phyloP scores from a whole-genome alignment of 2,113 vertebrate genomes.

The Noctilio leporinus region DNA sequence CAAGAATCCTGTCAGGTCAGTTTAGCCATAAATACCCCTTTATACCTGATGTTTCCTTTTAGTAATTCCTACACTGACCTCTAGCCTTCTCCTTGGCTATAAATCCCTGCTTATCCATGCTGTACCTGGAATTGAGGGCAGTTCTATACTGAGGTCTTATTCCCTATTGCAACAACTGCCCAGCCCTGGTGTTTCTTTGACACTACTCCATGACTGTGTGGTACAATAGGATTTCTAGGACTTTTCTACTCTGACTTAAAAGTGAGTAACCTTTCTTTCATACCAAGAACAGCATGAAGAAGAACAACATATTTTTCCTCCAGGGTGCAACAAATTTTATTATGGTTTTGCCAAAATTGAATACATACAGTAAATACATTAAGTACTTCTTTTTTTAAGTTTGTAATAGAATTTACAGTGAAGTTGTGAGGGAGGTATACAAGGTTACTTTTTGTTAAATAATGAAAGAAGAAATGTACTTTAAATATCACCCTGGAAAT shows the following conservation, averaged over 20 bases:
- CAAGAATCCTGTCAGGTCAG: neutral
- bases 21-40: neutral
- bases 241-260: neutral
- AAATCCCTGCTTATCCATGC: neutral
- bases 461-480: neutral
- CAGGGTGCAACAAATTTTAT: neutral
- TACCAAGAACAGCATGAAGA: neutral
- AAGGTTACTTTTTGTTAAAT: neutral
- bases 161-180: neutral
- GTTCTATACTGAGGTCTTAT: neutral
- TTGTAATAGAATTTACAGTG: neutral
- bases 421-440: neutral
- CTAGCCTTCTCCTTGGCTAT: too few species aligned
- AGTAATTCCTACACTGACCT: neutral
- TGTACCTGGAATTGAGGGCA: neutral
- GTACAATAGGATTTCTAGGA: neutral
- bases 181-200: neutral
- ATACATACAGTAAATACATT: neutral
- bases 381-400: neutral
- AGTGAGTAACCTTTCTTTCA: neutral
- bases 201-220: neutral
- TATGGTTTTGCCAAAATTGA: neutral
- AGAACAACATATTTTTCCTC: neutral
- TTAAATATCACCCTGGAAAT: neutral
- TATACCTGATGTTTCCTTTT: neutral